Conservation (phyloP, 1,140 invertebrate genomes). For the Galendromus occidentalis region DNA sequence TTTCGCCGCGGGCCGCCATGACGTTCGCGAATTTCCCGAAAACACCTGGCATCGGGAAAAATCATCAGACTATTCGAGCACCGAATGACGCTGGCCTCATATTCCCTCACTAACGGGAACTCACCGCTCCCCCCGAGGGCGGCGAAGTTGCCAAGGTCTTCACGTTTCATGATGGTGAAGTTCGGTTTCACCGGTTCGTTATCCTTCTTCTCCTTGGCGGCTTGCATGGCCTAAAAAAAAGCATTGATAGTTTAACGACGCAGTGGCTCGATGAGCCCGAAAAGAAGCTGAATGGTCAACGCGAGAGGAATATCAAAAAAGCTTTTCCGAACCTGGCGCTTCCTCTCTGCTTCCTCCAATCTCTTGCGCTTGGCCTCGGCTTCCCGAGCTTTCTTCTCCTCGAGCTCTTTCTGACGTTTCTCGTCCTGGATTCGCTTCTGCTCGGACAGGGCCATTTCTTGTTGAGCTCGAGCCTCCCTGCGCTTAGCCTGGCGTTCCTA, state of each 20-base stretch:
- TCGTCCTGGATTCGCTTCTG: not conserved
- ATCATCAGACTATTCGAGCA: no score
- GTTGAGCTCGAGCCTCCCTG: not conserved
- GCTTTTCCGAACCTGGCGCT: constrained; percentile 46
- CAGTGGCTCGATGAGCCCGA: no score
- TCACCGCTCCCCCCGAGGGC: constrained; percentile 18
- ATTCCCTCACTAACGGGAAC: no score
- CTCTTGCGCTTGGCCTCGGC: constrained; percentile 73
- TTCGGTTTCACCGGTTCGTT: constrained; percentile 42
- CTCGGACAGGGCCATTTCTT: not conserved
- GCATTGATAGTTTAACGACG: no score
- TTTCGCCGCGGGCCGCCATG: constrained; percentile 66
- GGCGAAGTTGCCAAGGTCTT: constrained; percentile 32
- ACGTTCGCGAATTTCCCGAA: constrained; percentile 46
- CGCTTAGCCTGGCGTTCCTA: not conserved
- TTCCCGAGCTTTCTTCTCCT: constrained; percentile 24
- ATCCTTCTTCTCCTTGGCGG: constrained; percentile 19
- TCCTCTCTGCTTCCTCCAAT: constrained; percentile 81
- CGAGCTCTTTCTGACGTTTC: constrained; percentile 12
- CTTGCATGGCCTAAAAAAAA: constrained; percentile 19
- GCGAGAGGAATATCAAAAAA: no score
- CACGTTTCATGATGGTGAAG: constrained; percentile 70
- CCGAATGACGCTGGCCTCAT: constrained; percentile 13
- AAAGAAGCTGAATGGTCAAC: no score
- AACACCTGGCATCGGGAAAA: not conserved